These are phyloP conservation scores for Eupeodes luniger DNA, from an alignment of 2,888 invertebrate genomes.

Conservation along the genomic window DNA sequence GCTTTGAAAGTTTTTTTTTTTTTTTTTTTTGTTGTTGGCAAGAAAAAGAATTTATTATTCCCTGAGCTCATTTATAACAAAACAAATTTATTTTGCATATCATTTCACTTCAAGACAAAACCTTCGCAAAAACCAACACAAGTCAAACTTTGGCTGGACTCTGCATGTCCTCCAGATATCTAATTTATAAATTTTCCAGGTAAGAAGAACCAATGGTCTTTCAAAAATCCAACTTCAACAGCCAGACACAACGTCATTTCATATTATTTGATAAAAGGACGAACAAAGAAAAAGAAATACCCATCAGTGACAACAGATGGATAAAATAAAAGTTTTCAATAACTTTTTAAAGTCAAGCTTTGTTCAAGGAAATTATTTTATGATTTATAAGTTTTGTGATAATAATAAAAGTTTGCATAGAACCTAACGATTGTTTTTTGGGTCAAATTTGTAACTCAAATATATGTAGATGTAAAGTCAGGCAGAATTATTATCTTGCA, in stretches of 20 bases:
- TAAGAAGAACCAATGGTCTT: conserved; percentile 5
- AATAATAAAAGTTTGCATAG: conserved; percentile 71
- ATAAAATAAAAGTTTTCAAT: conserved; percentile 62
- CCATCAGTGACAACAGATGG: conserved; percentile 45
- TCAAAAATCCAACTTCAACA: background rate
- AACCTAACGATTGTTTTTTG: conserved; percentile 69
- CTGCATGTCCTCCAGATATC: background rate
- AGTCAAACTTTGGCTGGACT: background rate
- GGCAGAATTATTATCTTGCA: conserved; percentile 58
- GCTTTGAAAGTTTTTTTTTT: background rate
- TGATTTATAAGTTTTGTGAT: conserved; percentile 76
- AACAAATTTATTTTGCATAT: background rate
- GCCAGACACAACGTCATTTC: background rate
- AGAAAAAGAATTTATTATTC: background rate
- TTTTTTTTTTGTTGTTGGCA: no score
- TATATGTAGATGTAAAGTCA: conserved; percentile 47
- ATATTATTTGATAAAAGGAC: background rate
- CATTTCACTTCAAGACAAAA: background rate
- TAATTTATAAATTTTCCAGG: conserved; percentile 14
- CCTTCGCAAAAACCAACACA: background rate
- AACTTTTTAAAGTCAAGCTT: conserved; percentile 67
- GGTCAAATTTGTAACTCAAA: conserved; percentile 73
- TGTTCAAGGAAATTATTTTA: conserved; percentile 74
- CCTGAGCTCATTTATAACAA: background rate
- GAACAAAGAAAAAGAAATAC: background rate